These are phyloP conservation scores for Porites australiensis DNA, from an alignment of 64 coral and sea anemone species.

Conservation along the genomic window DNA sequence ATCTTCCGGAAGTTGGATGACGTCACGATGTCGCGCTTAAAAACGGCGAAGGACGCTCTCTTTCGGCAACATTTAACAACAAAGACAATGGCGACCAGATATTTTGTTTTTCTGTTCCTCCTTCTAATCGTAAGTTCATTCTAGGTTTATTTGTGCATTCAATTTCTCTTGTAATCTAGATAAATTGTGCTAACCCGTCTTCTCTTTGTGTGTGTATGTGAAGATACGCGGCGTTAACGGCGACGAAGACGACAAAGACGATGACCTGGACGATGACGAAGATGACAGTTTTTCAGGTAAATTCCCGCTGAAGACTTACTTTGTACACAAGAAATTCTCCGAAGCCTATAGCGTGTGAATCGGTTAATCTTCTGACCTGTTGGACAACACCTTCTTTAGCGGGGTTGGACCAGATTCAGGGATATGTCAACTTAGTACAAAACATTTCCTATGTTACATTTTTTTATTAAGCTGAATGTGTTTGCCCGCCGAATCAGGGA, in stretches of 20 bases:
- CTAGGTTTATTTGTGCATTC: neutral
- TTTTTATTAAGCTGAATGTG: no score
- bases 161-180: neutral
- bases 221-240: neutral
- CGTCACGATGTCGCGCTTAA: neutral
- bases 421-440: no score
- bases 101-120: neutral
- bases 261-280: no score
- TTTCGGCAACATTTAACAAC: neutral
- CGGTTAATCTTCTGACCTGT: no score
- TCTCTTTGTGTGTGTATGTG: neutral
- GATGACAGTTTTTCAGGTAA: slow-evolving; percentile 2
- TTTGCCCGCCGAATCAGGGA: no score
- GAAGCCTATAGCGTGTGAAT: no score
- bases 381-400: no score
- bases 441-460: no score
- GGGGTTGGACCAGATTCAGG: no score
- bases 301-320: no score
- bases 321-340: no score
- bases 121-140: slow-evolving; percentile 24
- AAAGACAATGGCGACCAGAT: neutral
- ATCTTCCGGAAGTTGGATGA: neutral
- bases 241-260: neutral
- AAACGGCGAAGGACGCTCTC: neutral
- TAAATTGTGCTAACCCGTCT: neutral